Evolutionary conservation across 2,888 invertebrate genomes (phyloP).

Genomic region (Theodoxus fluviatilis): DNA sequence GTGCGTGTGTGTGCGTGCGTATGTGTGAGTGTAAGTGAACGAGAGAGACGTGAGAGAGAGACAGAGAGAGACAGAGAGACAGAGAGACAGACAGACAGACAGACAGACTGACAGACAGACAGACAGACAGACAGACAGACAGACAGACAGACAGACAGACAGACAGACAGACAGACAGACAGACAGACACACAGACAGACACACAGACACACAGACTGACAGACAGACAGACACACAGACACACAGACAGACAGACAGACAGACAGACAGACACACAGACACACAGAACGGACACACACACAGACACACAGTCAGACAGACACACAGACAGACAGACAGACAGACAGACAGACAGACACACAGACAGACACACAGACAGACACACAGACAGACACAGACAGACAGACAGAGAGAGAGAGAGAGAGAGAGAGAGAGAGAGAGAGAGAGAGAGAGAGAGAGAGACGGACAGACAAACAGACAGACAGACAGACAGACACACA

Average conservation of each 20-base stretch:
- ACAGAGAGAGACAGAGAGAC: slow-evolving; percentile 5
- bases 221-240: not conserved
- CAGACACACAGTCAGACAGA: not conserved
- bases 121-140: not conserved
- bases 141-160: not conserved
- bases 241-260: slow-evolving; percentile 6
- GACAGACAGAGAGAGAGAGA: not conserved
- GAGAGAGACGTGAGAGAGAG: not conserved
- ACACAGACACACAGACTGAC: not conserved
- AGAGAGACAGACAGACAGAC: not conserved
- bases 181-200: slow-evolving; percentile 1
- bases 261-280: slow-evolving; percentile 1
- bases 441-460: not conserved
- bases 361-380: not conserved
- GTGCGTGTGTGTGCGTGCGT: slow-evolving; percentile 3
- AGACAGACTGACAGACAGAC: not conserved
- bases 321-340: not conserved
- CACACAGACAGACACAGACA: not conserved
- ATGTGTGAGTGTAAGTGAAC: not conserved
- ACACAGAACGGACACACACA: not conserved
- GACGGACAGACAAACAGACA: not conserved
- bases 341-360: not conserved
- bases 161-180: slow-evolving; percentile 3
- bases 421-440: not conserved
- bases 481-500: no score